Base-by-base conservation (phyloP, 2,888 invertebrate genomes). In the Drosophila greeni region DNA sequence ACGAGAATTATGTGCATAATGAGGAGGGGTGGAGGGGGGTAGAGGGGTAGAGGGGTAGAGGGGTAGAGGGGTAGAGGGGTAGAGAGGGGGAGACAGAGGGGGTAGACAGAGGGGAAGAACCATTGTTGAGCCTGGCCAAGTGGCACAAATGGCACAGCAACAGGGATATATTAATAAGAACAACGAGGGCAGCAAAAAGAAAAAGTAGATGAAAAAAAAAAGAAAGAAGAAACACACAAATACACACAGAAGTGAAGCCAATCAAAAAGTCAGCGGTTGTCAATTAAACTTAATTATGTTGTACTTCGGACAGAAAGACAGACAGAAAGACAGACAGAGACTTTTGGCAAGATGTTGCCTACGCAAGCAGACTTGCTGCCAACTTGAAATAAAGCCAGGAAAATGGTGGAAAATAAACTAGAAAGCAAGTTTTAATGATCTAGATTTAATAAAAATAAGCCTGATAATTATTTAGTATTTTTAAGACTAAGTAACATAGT, bases 201-300 rank as follows among this genome's bases (percentile, higher is more conserved):
- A 39, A 5, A 2, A 34, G 29, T 18, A 53, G 11, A 1, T 11
- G 20, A 20, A 20, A 14, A 0, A n/a, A 40, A 5, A 0, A 23
- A 16, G 2, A 45, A 34, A 20, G 58, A 16, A 5, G 3, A 20
- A 16, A 20, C n/a, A 42, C 60, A 29, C 29, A 5, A 2, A 20
- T 9, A 20, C n/a, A 42, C 60, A 29, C 29, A 60, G 61, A 66
- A 53, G 70, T 64, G 66, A 56, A 69, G 75, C 77, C 78, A 79
- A 82, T 79, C 76, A 79, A 79, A 82, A 73, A 82, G 78, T 79
- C 84, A 82, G 79, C 82, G 76, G 67, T 74, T 84, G 79, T 82
- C 79, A 79, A 84, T 79, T 84, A 84, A 80, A 80, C 82, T 79
- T 79, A 80, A 84, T 79, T 79, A 82, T 82, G 77, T 70, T 84